Evolutionary conservation across 2,888 invertebrate genomes (phyloP).

Genomic region (Tenthredo mesomela): DNA sequence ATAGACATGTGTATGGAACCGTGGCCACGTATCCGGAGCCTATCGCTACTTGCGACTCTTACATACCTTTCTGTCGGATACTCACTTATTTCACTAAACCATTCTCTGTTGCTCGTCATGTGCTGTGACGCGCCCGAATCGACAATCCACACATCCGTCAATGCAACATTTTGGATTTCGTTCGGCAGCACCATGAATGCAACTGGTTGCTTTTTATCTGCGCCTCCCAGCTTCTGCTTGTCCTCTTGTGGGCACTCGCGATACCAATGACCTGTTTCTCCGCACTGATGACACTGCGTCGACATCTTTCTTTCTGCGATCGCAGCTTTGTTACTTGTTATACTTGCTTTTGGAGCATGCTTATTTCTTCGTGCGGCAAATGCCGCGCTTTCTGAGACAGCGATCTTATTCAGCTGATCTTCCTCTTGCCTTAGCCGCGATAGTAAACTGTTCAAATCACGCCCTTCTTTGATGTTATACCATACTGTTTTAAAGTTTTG

Average conservation of each 20-base stretch:
- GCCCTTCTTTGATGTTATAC: slow-evolving; percentile 55
- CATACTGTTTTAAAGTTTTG: slow-evolving; percentile 55
- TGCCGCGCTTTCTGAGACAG: neutral
- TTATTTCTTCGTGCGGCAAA: slow-evolving; percentile 18
- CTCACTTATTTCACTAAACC: slow-evolving; percentile 55
- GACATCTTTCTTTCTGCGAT: slow-evolving; percentile 55
- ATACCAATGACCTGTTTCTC: slow-evolving; percentile 58
- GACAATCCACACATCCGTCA: slow-evolving; percentile 56
- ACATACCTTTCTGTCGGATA: neutral
- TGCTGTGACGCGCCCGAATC: slow-evolving; percentile 61
- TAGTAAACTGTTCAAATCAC: slow-evolving; percentile 53
- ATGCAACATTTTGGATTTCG: slow-evolving; percentile 47
- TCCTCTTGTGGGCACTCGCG: slow-evolving; percentile 58
- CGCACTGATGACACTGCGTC: slow-evolving; percentile 57
- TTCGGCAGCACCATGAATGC: slow-evolving; percentile 49
- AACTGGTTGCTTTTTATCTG: neutral
- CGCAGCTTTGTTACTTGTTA: slow-evolving; percentile 44
- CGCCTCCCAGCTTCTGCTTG: neutral
- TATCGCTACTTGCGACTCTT: slow-evolving; percentile 1
- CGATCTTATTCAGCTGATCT: slow-evolving; percentile 52
- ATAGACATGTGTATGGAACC: neutral
- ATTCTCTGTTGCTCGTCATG: slow-evolving; percentile 57
- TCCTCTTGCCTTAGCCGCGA: slow-evolving; percentile 50
- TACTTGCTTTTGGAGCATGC: slow-evolving; percentile 11
- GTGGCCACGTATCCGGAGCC: neutral